phyloP scores from a whole-genome alignment of 2,113 vertebrate species.

The Setophaga kirtlandii region DNA sequence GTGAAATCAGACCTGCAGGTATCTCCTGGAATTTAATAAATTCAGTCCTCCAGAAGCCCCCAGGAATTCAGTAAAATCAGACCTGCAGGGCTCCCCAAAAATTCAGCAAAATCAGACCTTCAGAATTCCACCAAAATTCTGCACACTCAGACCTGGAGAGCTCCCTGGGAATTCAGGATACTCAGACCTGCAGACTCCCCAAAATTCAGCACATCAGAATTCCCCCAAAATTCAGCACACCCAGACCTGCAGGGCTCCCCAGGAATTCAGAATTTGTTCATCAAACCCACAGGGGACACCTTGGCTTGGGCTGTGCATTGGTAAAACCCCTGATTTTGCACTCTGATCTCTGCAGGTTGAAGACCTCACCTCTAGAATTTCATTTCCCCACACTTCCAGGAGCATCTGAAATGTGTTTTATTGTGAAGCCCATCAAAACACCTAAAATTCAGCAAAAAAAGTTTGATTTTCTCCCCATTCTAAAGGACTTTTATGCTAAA shows the following conservation, averaged over 20 bases:
- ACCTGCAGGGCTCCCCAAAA: rapidly evolving
- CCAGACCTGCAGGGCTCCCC: background rate
- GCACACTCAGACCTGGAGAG: rapidly evolving
- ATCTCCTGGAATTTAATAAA: background rate
- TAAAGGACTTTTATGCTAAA: background rate
- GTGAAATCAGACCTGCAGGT: background rate
- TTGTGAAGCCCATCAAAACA: background rate
- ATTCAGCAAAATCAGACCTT: background rate
- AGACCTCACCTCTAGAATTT: background rate
- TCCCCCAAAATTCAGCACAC: rapidly evolving
- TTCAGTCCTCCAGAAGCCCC: rapidly evolving
- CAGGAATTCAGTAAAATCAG: rapidly evolving
- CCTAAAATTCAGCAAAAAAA: background rate
- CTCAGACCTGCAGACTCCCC: rapidly evolving
- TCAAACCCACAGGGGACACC: rapidly evolving
- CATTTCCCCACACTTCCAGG: background rate
- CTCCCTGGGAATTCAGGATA: background rate
- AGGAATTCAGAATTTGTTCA: background rate
- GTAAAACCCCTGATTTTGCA: background rate
- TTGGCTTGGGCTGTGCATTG: rapidly evolving
- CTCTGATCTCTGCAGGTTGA: background rate
- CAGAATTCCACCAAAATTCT: background rate
- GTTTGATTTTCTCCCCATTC: background rate
- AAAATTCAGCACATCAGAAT: rapidly evolving
- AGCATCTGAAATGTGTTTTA: background rate